Percentiles rank a stretch among this genome's conserved stretches.
Conservation (phyloP, 2,888 invertebrate genomes). For the Argyra leucocephala region DNA sequence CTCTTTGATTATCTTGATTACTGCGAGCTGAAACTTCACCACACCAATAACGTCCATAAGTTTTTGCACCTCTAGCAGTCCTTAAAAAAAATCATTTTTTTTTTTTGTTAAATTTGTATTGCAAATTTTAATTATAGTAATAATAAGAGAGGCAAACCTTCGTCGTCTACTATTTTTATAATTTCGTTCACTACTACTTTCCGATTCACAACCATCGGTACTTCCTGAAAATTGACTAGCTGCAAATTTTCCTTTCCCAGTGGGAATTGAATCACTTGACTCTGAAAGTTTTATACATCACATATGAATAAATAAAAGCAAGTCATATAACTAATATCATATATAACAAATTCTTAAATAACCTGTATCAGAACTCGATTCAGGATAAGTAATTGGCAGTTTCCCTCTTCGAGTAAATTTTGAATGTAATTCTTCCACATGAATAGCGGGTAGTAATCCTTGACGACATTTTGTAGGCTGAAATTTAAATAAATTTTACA, state of each 20-base stretch:
- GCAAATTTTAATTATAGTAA: not conserved
- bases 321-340: not conserved
- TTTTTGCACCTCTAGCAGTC: conserved; percentile 27
- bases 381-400: conserved; percentile 26
- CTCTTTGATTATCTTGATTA: conserved; percentile 79
- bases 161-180: not conserved
- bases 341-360: not conserved
- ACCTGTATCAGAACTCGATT: conserved; percentile 39
- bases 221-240: conserved; percentile 31
- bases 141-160: not conserved
- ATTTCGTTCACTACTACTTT: conserved; percentile 30
- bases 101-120: not conserved
- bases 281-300: not conserved
- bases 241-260: conserved; percentile 16
- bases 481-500: not conserved
- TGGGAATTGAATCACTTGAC: conserved; percentile 17
- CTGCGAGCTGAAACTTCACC: conserved; percentile 66
- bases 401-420: conserved; percentile 30
- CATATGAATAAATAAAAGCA: not conserved
- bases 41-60: conserved; percentile 61
- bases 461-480: conserved; percentile 38
- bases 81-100: not conserved
- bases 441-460: conserved; percentile 37
- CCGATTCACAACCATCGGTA: conserved; percentile 43
- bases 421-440: conserved; percentile 31